Conservation (phyloP, 1,140 invertebrate species). For the Tyrophagus putrescentiae region DNA sequence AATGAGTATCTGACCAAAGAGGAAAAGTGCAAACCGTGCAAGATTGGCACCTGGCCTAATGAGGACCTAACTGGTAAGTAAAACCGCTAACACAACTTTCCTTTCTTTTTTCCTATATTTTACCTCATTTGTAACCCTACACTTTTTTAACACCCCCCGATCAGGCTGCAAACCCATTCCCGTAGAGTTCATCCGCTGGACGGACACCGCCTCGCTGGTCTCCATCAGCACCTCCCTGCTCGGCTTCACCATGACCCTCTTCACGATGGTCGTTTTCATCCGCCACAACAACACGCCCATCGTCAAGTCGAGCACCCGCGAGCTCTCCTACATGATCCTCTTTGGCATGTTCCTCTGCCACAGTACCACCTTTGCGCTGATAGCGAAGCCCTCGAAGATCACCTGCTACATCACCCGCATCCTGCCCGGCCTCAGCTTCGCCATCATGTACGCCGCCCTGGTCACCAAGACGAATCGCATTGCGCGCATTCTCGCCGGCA, state of each 20-base stretch:
- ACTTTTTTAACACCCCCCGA: neutral
- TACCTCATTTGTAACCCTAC: conserved; percentile 1
- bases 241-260: conserved; percentile 46
- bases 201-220: conserved; percentile 42
- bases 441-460: conserved; percentile 65
- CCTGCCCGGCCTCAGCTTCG: conserved; percentile 58
- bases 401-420: conserved; percentile 52
- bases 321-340: conserved; percentile 53
- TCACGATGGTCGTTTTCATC: conserved; percentile 45
- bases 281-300: conserved; percentile 51
- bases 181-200: conserved; percentile 44
- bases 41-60: conserved; percentile 48
- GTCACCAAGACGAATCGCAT: conserved; percentile 75
- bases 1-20: conserved; percentile 46
- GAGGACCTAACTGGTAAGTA: conserved; percentile 43
- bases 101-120: conserved; percentile 5
- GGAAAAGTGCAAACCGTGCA: conserved; percentile 44
- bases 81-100: no score
- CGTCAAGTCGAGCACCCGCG: conserved; percentile 50
- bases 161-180: conserved; percentile 43
- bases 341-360: conserved; percentile 44
- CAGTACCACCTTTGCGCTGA: conserved; percentile 47
- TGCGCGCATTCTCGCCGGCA: conserved; percentile 61
- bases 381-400: conserved; percentile 49
- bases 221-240: conserved; percentile 44